Conservation (phyloP, 1,140 invertebrate genomes). For the Melipona quadrifasciata region DNA sequence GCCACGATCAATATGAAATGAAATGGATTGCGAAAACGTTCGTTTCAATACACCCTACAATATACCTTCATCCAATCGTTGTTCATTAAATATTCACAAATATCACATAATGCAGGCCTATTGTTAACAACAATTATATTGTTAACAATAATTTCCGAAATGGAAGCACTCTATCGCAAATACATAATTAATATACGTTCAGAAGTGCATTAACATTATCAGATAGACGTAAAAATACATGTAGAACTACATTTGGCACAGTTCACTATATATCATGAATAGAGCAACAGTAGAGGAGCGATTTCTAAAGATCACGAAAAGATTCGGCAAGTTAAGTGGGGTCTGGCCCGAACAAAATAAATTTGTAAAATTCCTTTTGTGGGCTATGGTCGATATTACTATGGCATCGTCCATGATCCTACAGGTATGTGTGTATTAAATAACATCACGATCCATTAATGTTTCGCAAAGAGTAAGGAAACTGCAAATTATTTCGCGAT, state of each 20-base stretch:
- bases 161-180: background rate
- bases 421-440: background rate
- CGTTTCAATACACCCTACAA: too few relatives aligned
- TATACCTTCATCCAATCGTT: background rate
- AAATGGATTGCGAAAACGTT: too few relatives aligned
- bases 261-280: background rate
- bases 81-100: background rate
- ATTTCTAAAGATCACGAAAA: background rate
- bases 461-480: too few relatives aligned
- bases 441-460: too few relatives aligned
- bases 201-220: background rate
- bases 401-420: background rate
- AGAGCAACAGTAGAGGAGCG: background rate
- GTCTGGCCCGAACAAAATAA: slow-evolving; percentile 9
- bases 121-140: background rate
- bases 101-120: background rate
- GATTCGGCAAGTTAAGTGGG: background rate
- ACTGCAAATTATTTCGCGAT: too few relatives aligned
- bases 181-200: background rate
- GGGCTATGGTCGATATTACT: background rate
- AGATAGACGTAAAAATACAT: too few relatives aligned
- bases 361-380: background rate
- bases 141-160: background rate
- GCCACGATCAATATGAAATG: too few relatives aligned
- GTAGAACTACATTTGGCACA: too few relatives aligned